Evolutionary conservation across 2,797 vertebrate genomes (phyloP).

Genomic region (Bradypus variegatus): DNA sequence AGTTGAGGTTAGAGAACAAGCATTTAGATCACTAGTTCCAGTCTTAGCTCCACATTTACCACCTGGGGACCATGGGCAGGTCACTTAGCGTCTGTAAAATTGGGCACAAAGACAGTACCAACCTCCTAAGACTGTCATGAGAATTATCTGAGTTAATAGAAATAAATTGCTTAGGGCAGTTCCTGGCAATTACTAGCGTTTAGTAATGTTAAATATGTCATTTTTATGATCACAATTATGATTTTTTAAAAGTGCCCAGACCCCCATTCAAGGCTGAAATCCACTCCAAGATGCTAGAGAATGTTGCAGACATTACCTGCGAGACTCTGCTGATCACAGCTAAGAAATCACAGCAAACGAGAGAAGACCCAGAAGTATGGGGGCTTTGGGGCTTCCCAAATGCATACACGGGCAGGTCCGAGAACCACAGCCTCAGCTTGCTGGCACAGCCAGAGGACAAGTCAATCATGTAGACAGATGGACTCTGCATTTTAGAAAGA

Average conservation of each 20-base stretch:
- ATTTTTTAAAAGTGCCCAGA: conserved; percentile 12
- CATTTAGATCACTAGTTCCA: not conserved
- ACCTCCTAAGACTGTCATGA: not conserved
- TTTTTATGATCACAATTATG: not conserved
- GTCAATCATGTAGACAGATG: not conserved
- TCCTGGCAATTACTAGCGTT: not conserved
- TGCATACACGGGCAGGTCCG: not conserved
- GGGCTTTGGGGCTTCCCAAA: not conserved
- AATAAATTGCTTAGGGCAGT: not conserved
- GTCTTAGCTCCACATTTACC: not conserved
- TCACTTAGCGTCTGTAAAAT: not conserved
- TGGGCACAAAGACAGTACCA: not conserved
- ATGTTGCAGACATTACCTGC: not conserved
- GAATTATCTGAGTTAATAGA: not conserved
- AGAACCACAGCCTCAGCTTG: not conserved
- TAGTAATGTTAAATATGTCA: not conserved
- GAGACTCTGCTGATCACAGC: not conserved
- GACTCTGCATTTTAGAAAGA: not conserved
- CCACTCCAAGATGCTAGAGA: not conserved
- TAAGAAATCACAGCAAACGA: not conserved
- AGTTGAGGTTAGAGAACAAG: not conserved
- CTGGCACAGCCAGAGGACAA: not conserved
- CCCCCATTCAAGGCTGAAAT: not conserved
- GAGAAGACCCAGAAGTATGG: not conserved
- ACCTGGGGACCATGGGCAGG: too few relatives aligned